Base-by-base conservation (phyloP, 2,113 vertebrate genomes). In the Zootoca vivipara region DNA sequence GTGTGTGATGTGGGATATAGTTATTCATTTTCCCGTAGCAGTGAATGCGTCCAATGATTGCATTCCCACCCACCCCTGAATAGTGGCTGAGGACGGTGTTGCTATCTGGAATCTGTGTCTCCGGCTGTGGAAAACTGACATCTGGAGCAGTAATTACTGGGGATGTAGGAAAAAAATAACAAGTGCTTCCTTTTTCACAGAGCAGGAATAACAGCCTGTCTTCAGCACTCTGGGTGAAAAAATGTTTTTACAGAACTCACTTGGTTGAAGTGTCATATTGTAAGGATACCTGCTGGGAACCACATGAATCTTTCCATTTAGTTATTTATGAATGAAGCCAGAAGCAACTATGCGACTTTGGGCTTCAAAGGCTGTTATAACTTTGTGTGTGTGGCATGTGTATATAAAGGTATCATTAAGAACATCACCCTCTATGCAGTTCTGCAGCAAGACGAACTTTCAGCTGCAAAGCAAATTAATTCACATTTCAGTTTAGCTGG, bases 81-180 rank as follows among this genome's bases (percentile, higher is more conserved):
- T 13, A 94, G 94, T 93, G 90, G 86, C 92, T 84, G 90, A 56
- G 85, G 89, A 91, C 20, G 75, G 40, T 80, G 9, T 56, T 79
- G 30, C 42, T 70, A 85, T 77, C 35, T 85, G 91, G 73, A 91
- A 87, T 89, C 78, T 94, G 35, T 72, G 84, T 82, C 91, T 87
- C 74, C 74, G 89, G 79, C 92, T n/a, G 87, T 90, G 92, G 92
- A 75, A 88, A 94, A 95, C 56, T 90, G 79, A 84, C 87, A 93
- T 93, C 85, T 93, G 91, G 89, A 94, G 69, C 89, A 87, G 75
- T 83, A 92, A 90, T 94, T 91, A 92, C 91, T 90, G 89, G 93
- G 35, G 92, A 93, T 82, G 82, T 91, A 94, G 10, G 26, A 52
- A 78, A 74, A 65, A 28, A 85, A 15, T 6, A 12, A 52, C 10